These are phyloP conservation scores for Xyliphius kryptos DNA, from an alignment of 2,113 vertebrate species.

Conservation along the genomic window DNA sequence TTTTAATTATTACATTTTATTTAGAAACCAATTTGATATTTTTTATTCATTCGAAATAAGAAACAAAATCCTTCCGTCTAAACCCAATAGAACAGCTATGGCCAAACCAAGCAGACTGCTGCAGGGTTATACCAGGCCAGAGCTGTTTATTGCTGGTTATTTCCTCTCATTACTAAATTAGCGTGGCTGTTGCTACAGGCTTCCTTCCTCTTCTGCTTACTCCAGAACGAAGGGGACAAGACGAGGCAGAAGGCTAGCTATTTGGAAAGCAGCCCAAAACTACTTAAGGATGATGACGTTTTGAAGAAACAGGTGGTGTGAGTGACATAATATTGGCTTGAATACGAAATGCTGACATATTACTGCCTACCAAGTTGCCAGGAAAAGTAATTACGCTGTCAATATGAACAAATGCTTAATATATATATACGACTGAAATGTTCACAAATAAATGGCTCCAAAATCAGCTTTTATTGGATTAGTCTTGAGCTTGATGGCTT, in stretches of 20 bases:
- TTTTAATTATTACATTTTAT: too few species aligned
- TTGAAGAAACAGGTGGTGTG: constrained; percentile 64
- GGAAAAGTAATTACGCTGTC: constrained; percentile 49
- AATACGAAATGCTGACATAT: constrained; percentile 56
- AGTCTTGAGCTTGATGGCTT: too few species aligned
- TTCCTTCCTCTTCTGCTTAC: constrained; percentile 46
- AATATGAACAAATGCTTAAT: too few species aligned
- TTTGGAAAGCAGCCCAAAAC: constrained; percentile 62
- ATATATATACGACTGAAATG: too few species aligned
- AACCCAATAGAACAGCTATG: too few species aligned
- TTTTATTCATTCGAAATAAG: too few species aligned
- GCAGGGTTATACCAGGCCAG: too few species aligned
- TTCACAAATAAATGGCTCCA: too few species aligned
- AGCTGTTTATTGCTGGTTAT: background rate
- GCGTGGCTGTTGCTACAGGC: constrained; percentile 64
- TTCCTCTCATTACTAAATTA: constrained; percentile 54
- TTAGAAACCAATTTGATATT: too few species aligned
- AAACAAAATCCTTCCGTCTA: too few species aligned
- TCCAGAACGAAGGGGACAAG: constrained; percentile 55
- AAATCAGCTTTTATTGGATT: too few species aligned
- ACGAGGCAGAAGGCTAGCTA: constrained; percentile 60
- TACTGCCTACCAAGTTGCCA: constrained; percentile 51
- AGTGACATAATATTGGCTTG: constrained; percentile 66
- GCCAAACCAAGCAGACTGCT: too few species aligned
- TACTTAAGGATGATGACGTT: constrained; percentile 60